Evolutionary conservation across 2,113 vertebrate genomes (phyloP).

Genomic region (Spheniscus mendiculus): DNA sequence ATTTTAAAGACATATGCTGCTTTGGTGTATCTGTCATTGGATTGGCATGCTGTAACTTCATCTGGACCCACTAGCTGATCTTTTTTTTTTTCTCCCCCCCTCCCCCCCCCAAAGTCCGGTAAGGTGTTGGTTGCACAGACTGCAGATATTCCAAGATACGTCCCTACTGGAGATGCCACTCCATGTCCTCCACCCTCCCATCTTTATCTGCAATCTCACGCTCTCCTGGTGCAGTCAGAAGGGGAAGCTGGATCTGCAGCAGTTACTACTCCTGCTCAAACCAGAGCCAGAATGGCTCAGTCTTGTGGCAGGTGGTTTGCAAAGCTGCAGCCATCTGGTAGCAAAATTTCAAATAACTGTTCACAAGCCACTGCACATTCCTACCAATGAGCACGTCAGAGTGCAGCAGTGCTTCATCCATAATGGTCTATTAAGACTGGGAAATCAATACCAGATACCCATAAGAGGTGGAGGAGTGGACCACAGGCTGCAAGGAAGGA

Average conservation of each 20-base stretch:
- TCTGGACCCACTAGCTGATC: background rate
- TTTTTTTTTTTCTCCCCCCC: background rate
- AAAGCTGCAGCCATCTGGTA: conserved; percentile 30
- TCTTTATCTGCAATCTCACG: background rate
- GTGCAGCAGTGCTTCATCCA: background rate
- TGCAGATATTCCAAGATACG: background rate
- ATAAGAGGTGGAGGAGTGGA: background rate
- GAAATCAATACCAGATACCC: background rate
- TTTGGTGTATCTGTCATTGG: background rate
- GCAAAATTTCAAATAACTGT: background rate
- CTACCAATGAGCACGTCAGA: background rate
- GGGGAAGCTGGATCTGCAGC: background rate
- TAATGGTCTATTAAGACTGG: background rate
- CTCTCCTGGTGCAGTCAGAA: background rate
- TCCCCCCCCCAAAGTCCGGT: background rate
- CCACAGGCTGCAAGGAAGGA: background rate
- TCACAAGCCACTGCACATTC: background rate
- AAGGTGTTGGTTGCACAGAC: background rate
- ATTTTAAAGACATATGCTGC: background rate
- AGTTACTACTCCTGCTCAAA: background rate
- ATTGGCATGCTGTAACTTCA: background rate
- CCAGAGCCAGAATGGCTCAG: background rate
- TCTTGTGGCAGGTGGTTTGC: background rate
- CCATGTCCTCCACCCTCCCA: background rate
- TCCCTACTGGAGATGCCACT: background rate